These are phyloP conservation scores for Malaclemys terrapin DNA, from an alignment of 2,113 vertebrate species.

Conservation along the genomic window DNA sequence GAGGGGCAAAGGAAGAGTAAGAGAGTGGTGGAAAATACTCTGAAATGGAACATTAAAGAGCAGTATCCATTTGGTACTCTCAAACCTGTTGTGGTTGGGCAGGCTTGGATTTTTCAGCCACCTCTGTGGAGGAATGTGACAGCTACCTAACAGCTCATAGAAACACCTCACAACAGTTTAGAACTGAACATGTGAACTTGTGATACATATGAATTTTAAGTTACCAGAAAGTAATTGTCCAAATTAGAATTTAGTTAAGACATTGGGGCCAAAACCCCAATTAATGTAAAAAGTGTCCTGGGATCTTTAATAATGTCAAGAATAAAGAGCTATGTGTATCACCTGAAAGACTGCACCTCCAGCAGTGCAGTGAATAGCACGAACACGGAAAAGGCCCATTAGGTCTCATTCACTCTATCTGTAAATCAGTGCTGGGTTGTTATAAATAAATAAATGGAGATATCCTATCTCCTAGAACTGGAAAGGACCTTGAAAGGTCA, in stretches of 20 bases:
- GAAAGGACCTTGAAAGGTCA: too few relatives aligned
- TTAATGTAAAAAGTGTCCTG: neutral
- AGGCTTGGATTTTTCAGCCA: neutral
- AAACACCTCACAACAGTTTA: neutral
- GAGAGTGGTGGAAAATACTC: neutral
- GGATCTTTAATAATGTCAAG: neutral
- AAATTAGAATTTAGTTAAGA: neutral
- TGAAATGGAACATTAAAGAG: neutral
- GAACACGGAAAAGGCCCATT: slow-evolving; percentile 7
- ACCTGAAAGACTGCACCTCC: neutral
- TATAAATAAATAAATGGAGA: neutral
- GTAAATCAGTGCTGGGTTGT: neutral
- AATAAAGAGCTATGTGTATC: neutral
- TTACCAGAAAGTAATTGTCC: neutral
- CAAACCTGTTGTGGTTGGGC: neutral
- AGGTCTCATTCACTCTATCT: neutral
- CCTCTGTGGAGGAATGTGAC: neutral
- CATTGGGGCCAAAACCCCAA: neutral
- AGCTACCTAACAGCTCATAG: neutral
- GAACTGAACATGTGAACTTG: neutral
- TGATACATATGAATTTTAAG: neutral
- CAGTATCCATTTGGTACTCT: neutral
- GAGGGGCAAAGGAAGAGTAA: neutral
- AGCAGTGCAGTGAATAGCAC: neutral
- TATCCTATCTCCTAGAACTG: too few relatives aligned